Percentiles rank a stretch among this genome's conserved stretches.
Conservation (phyloP, 2,888 invertebrate genomes). For the Julus scandinavius region DNA sequence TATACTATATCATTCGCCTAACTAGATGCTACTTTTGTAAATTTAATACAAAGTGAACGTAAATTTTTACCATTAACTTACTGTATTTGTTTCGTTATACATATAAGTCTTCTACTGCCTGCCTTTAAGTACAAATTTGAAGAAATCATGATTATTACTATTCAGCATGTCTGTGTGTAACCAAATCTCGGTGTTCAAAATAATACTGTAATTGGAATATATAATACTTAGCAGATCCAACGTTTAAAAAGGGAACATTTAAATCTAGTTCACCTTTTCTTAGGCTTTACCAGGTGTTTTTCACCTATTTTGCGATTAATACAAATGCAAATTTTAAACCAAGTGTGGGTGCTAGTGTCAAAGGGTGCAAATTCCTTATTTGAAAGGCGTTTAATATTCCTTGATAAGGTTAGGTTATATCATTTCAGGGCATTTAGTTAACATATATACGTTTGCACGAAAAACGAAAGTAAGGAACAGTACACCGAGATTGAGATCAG, state of each 20-base stretch:
- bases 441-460: neutral
- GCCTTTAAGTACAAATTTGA: neutral
- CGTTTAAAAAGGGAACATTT: neutral
- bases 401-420: neutral
- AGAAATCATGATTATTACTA: neutral
- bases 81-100: too few relatives aligned
- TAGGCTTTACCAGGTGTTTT: neutral
- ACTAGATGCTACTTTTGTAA: neutral
- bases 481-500: neutral
- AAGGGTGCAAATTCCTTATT: neutral
- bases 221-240: neutral
- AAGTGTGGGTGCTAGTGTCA: neutral
- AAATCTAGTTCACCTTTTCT: conserved; percentile 5
- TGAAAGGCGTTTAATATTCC: neutral
- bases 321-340: neutral
- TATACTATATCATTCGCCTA: neutral
- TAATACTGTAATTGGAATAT: neutral
- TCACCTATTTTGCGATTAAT: conserved; percentile 6
- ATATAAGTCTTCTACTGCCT: too few relatives aligned
- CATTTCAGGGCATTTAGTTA: neutral
- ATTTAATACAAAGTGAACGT: too few relatives aligned
- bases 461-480: neutral
- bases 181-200: neutral
- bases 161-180: neutral
- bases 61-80: too few relatives aligned